Evolutionary conservation across 1,140 invertebrate genomes (phyloP), one percentile per base, ranked within the genome.

Genomic region (Rhagoletis pomonella): DNA sequence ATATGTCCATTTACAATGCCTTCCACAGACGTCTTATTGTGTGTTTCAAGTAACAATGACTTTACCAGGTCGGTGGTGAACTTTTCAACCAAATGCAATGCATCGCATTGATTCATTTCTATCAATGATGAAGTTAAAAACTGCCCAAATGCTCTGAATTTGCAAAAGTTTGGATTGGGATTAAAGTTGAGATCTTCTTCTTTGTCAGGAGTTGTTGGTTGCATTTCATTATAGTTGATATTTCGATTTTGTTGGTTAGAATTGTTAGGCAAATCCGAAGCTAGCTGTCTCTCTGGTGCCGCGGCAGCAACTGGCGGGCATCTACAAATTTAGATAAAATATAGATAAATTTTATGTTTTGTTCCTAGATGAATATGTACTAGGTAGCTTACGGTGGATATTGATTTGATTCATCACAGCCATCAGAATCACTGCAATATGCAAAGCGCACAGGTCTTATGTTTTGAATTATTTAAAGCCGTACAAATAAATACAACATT

Each of bases 61-160:
- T 87, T 85, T 4, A 87, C 87, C 29, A 88, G 29, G 42, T 88
- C 88, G 1, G 58, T 86, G n/a, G 88, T 87, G 50, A 88, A 88
- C 62, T 88, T 87, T 19, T 88, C 73, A 5, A 88, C 67, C 69
- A 88, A 87, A 10, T 42, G 4, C 50, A 88, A 60, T 12, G 88
- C 87, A 17, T 87, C 87, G n/a, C 59, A 84, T 59, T 88, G 87
- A 19, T 77, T 84, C 87, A 88, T 86, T 77, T 87, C 87, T 9
- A 88, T 88, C 42, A 88, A 86, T 42, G 88, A 88, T 14, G 84
- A 86, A 47, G 87, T 58, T 64, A 88, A 77, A 69, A 88, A 88
- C 9, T 88, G 65, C 7, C 88, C 88, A 88, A 88, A 88, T 39
- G 88, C 65, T 60, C 67, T 81, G 39, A 64, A 88, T n/a, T 86